phyloP scores from a whole-genome alignment of 2,888 invertebrate genomes.

The Drosophila tanythrix region DNA sequence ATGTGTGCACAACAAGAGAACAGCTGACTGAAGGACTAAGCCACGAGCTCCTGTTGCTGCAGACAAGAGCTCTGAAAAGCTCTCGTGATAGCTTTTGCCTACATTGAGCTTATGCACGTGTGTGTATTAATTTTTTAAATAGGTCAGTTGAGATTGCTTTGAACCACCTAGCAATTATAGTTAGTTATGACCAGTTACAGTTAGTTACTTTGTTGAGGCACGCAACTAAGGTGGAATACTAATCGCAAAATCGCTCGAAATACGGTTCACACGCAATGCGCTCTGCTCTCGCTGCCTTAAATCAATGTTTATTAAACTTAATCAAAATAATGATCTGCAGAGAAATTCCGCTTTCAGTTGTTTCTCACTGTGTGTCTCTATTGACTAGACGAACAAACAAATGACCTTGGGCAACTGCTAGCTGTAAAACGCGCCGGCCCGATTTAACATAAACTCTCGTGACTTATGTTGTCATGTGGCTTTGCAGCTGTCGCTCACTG shows the following conservation, averaged over 20 bases:
- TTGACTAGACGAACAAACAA: constrained; percentile 35
- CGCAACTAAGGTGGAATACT: constrained; percentile 31
- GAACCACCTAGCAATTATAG: constrained; percentile 47
- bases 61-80: constrained; percentile 8
- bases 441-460: constrained; percentile 61
- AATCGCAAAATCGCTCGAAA: constrained; percentile 18
- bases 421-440: constrained; percentile 31
- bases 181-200: constrained; percentile 59
- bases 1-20: constrained; percentile 9
- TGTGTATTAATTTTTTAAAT: constrained; percentile 19
- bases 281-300: constrained; percentile 16
- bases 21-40: constrained; percentile 35
- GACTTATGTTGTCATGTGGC: constrained; percentile 53
- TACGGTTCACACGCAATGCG: constrained; percentile 24
- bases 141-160: constrained; percentile 33
- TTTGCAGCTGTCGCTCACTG: constrained; percentile 26
- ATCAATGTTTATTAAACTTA: constrained; percentile 49
- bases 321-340: constrained; percentile 31
- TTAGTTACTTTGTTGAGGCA: constrained; percentile 35
- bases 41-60: constrained; percentile 28
- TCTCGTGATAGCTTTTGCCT: constrained; percentile 17
- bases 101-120: constrained; percentile 33
- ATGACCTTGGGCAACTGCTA: constrained; percentile 50
- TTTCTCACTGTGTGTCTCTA: constrained; percentile 29
- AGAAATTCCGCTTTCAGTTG: neutral